Evolutionary conservation across 2,113 vertebrate species (phyloP).

Genomic region (Cynoglossus semilaevis): DNA sequence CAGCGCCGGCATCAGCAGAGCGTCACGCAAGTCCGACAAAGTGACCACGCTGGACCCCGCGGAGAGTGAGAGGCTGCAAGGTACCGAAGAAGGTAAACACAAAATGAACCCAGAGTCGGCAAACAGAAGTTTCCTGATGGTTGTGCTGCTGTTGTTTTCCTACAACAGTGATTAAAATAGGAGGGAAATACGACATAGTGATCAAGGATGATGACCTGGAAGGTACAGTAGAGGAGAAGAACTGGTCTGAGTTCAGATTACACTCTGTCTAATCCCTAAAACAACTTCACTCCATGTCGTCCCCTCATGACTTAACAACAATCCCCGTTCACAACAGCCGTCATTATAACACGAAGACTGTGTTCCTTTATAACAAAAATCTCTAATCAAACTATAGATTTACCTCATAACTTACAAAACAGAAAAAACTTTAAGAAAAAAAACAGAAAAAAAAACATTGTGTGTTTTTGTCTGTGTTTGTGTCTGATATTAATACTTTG

Average conservation of each 20-base stretch:
- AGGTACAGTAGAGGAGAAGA: constrained; percentile 73
- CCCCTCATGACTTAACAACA: neutral
- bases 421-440: too few relatives aligned
- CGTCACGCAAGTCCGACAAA: constrained; percentile 83
- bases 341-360: neutral
- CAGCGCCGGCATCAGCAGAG: constrained; percentile 85
- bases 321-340: neutral
- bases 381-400: too few relatives aligned
- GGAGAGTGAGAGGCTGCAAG: constrained; percentile 83
- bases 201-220: constrained; percentile 87
- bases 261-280: constrained; percentile 6
- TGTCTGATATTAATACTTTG: too few relatives aligned
- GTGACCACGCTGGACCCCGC: constrained; percentile 83
- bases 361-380: too few relatives aligned
- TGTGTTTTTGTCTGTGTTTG: too few relatives aligned
- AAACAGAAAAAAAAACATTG: too few relatives aligned
- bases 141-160: constrained; percentile 52
- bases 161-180: constrained; percentile 82
- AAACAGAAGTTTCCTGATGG: neutral
- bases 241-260: constrained; percentile 8
- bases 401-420: too few relatives aligned
- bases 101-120: fast-evolving
- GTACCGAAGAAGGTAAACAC: constrained; percentile 77
- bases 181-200: constrained; percentile 82
- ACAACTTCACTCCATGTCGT: neutral